Evolutionary conservation across 2,113 vertebrate species (phyloP).

Genomic region (Ictidomys tridecemlineatus): DNA sequence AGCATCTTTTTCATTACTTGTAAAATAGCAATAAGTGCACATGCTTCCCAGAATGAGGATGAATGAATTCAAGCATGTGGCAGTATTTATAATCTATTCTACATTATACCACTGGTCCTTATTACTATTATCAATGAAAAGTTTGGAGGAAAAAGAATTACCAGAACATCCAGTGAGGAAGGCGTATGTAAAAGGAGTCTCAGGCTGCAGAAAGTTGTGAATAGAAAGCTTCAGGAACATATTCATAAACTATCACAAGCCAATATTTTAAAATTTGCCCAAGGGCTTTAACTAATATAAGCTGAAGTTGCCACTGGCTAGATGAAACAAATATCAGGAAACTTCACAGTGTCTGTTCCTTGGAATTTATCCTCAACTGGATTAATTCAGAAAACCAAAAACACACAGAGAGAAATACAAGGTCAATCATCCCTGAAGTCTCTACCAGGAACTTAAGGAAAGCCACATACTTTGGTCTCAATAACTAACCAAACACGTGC

Average conservation of each 20-base stretch:
- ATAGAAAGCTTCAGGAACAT: background rate
- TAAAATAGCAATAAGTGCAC: slow-evolving; percentile 43
- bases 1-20: slow-evolving; percentile 10
- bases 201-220: background rate
- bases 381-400: slow-evolving; percentile 48
- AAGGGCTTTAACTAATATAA: slow-evolving; percentile 60
- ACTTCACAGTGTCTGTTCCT: slow-evolving; percentile 22
- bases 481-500: slow-evolving; percentile 57
- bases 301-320: slow-evolving; percentile 18
- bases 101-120: background rate
- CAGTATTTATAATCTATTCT: background rate
- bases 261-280: slow-evolving; percentile 45
- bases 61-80: background rate
- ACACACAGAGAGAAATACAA: slow-evolving; percentile 46
- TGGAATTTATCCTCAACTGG: slow-evolving; percentile 48
- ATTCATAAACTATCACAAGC: slow-evolving; percentile 49
- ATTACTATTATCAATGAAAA: background rate
- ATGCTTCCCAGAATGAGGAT: background rate
- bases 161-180: background rate
- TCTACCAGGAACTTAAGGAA: slow-evolving; percentile 51
- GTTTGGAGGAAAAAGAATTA: background rate
- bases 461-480: slow-evolving; percentile 63
- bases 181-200: background rate
- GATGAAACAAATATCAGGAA: slow-evolving; percentile 37
- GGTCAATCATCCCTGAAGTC: slow-evolving; percentile 57